Conservation (phyloP, 2,797 vertebrate genomes). For the Thunnus albacares region DNA sequence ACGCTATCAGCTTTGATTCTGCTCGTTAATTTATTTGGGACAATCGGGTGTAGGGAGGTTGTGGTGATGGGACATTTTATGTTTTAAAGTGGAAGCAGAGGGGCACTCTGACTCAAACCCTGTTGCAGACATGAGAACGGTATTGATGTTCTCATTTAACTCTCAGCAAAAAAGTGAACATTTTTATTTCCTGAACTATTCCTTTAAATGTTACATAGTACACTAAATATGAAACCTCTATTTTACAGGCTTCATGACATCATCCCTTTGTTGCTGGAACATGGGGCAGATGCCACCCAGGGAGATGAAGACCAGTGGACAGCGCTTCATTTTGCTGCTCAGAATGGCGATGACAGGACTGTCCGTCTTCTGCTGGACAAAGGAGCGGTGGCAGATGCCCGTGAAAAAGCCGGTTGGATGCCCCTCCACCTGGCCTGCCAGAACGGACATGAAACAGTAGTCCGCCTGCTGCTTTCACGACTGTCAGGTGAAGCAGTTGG, state of each 20-base stretch:
- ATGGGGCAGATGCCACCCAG: constrained; percentile 73
- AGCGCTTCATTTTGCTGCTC: constrained; percentile 89
- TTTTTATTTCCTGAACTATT: not conserved
- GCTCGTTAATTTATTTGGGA: not conserved
- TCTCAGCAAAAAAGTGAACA: not conserved
- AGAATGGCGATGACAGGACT: constrained; percentile 87
- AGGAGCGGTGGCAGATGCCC: constrained; percentile 73
- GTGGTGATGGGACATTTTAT: too few species aligned
- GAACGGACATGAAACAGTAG: constrained; percentile 91
- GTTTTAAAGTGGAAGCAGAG: too few species aligned
- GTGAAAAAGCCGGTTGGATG: constrained; percentile 87
- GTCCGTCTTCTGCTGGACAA: constrained; percentile 87
- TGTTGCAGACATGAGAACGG: too few species aligned
- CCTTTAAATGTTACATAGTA: not conserved
- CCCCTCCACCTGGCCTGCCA: constrained; percentile 91
- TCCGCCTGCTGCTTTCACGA: constrained; percentile 87
- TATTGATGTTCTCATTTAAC: not conserved
- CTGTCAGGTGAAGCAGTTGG: constrained; percentile 60
- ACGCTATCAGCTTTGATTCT: not conserved
- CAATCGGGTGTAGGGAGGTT: not conserved
- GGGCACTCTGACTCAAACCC: too few species aligned
- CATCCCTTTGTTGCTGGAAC: constrained; percentile 81
- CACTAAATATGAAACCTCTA: not conserved
- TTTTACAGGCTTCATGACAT: constrained; percentile 81
- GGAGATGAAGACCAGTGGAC: constrained; percentile 88